Conservation (phyloP, 2,113 vertebrate species). For the Prietella phreatophila region DNA sequence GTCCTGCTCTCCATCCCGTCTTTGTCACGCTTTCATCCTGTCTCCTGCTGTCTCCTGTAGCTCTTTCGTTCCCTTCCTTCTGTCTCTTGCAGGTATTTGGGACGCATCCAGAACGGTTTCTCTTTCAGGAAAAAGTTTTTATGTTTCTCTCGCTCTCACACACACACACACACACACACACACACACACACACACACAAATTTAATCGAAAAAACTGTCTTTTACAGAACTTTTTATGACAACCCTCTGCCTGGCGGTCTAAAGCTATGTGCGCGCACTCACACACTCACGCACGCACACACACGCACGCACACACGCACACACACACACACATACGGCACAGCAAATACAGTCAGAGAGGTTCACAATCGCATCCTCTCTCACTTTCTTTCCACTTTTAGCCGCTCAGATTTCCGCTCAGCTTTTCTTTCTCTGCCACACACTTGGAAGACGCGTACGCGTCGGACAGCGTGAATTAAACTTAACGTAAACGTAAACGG, state of each 20-base stretch:
- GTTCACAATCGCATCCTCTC: background rate
- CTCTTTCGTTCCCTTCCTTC: conserved; percentile 46
- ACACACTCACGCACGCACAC: conserved; percentile 21
- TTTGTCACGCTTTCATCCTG: conserved; percentile 35
- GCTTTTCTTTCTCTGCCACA: background rate
- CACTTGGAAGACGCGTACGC: background rate
- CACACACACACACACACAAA: background rate
- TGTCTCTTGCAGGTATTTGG: conserved; percentile 50
- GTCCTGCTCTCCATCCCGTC: conserved; percentile 43
- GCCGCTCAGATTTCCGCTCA: conserved; percentile 35
- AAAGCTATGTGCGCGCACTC: background rate
- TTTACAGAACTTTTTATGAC: conserved; percentile 21
- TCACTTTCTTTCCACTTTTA: conserved; percentile 51
- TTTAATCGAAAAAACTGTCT: background rate
- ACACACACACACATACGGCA: background rate
- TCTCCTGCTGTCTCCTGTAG: conserved; percentile 48
- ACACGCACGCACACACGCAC: conserved; percentile 35
- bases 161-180: background rate
- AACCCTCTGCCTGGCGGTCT: conserved; percentile 18
- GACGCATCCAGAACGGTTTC: conserved; percentile 38
- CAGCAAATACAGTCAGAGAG: background rate
- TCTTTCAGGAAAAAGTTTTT: conserved; percentile 32
- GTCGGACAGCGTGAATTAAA: background rate
- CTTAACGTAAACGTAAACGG: background rate
- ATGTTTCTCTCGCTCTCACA: conserved; percentile 54